Base-by-base conservation (phyloP, 1,140 invertebrate genomes). In the Oppia nitens region DNA sequence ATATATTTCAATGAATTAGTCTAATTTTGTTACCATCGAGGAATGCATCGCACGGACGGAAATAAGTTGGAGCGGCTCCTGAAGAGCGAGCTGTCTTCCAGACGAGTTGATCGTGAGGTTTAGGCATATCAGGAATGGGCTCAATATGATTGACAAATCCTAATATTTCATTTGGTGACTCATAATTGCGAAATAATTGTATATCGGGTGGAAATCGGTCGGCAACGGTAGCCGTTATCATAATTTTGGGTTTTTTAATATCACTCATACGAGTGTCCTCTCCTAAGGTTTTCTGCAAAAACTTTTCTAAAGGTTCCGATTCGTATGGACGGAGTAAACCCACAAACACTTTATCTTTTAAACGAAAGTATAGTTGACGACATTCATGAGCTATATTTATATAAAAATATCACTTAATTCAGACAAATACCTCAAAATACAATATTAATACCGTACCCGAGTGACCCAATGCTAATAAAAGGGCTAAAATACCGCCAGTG, bases 1-100 rank as follows among this genome's bases (percentile, higher is more conserved):
- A n/a, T n/a, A n/a, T n/a, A n/a, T n/a, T n/a, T n/a, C n/a, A n/a
- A n/a, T n/a, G n/a, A n/a, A n/a, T n/a, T n/a, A n/a, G 23, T 53
- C n/a, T 32, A n/a, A 51, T 9, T 28, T 20, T n/a, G 3, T 53
- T 56, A 56, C 55, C 56, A 52, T 57, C 56, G 28, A 57, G 56
- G 48, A 49, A 57, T 11, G 4, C 27, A 21, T 49, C 56, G 50
- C 26, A 59, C 4, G 17, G 26, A 57, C 79, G 76, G 68, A 97
- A 98, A 73, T 93, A 98, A 0, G 91, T 90, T 0, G 93, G 93
- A 24, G 93, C 93, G 0, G 93, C 92, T 4, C 92, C 93, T n/a
- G 85, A 89, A 17, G 85, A 84, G 57, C 91, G 75, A 0, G 86
- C 91, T 0, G 84, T 87, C 65, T 85, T 79, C 91, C 91, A 96